A percentile compares a stretch with the other conserved stretches of the same genome.
These are phyloP conservation scores for Dendrophyllia cribrosa DNA, from an alignment of 64 coral and sea anemone genomes.

Conservation along the genomic window DNA sequence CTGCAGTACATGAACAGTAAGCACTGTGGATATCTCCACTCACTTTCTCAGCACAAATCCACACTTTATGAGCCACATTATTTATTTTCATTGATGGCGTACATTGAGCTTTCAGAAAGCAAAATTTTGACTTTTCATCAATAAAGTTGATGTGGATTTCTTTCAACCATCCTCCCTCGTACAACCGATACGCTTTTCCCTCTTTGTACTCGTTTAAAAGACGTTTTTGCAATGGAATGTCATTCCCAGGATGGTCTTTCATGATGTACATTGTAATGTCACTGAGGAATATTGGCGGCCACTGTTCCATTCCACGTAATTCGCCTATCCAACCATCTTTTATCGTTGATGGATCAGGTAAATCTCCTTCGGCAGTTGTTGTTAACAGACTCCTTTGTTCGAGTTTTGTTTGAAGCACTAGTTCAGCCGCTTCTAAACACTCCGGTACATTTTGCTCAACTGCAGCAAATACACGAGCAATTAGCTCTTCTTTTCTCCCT, in stretches of 20 bases:
- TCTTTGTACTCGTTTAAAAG: conserved; percentile 82
- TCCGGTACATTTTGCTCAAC: conserved; percentile 46
- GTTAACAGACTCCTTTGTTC: conserved; percentile 29
- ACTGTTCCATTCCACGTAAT: conserved; percentile 41
- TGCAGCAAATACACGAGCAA: conserved; percentile 69
- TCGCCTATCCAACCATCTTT: conserved; percentile 51
- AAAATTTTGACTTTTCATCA: conserved; percentile 31
- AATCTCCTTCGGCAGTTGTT: conserved; percentile 10
- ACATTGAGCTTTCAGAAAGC: conserved; percentile 61
- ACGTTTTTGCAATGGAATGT: conserved; percentile 64
- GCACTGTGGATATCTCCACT: conserved; percentile 63
- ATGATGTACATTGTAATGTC: conserved; percentile 72
- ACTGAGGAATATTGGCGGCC: conserved; percentile 69
- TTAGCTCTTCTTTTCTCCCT: conserved; percentile 50
- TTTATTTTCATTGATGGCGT: conserved; percentile 73
- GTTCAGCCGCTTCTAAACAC: not conserved
- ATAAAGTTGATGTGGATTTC: conserved; percentile 20
- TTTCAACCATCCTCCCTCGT: conserved; percentile 63
- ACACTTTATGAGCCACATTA: conserved; percentile 55
- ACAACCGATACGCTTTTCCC: conserved; percentile 73
- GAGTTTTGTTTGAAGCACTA: not conserved
- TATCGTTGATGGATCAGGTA: conserved; percentile 57
- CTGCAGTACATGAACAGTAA: conserved; percentile 72
- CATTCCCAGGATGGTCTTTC: conserved; percentile 74
- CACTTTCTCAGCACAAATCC: conserved; percentile 48